phyloP scores from a whole-genome alignment of 2,797 vertebrate genomes.

The Periophthalmus magnuspinnatus region DNA sequence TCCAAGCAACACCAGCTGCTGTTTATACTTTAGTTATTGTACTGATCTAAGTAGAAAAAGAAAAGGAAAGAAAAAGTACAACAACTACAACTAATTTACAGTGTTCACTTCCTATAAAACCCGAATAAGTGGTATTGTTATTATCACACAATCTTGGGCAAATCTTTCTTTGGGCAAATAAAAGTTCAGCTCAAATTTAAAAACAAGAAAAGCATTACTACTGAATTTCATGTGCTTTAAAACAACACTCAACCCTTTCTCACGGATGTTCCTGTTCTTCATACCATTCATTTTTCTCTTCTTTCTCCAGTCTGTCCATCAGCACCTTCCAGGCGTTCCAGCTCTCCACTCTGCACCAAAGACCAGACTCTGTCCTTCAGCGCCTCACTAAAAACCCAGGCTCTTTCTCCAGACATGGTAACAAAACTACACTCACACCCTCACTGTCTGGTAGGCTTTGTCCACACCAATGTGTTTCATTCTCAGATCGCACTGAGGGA shows the following conservation, averaged over 20 bases:
- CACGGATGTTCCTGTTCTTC: background rate
- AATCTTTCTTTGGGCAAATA: background rate
- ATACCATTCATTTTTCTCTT: constrained; percentile 11
- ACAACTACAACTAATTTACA: background rate
- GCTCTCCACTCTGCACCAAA: constrained; percentile 77
- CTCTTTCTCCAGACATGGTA: constrained; percentile 62
- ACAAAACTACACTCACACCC: constrained; percentile 24
- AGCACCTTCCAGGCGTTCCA: constrained; percentile 82
- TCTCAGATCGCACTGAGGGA: background rate
- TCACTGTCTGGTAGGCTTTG: background rate
- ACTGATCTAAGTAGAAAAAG: background rate
- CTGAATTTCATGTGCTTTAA: background rate
- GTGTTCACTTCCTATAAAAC: background rate
- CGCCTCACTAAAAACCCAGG: constrained; percentile 59
- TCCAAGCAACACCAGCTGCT: background rate
- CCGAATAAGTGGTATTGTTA: too few relatives aligned
- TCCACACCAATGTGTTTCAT: constrained; percentile 6
- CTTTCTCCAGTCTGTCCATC: constrained; percentile 66
- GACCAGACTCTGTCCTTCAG: constrained; percentile 81
- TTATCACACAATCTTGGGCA: background rate
- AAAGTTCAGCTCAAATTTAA: background rate
- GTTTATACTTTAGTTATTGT: background rate
- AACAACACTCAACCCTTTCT: background rate
- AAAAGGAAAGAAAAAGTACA: background rate
- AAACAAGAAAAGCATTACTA: background rate